Base-by-base conservation (phyloP, 2,113 vertebrate genomes). In the Columba livia region DNA sequence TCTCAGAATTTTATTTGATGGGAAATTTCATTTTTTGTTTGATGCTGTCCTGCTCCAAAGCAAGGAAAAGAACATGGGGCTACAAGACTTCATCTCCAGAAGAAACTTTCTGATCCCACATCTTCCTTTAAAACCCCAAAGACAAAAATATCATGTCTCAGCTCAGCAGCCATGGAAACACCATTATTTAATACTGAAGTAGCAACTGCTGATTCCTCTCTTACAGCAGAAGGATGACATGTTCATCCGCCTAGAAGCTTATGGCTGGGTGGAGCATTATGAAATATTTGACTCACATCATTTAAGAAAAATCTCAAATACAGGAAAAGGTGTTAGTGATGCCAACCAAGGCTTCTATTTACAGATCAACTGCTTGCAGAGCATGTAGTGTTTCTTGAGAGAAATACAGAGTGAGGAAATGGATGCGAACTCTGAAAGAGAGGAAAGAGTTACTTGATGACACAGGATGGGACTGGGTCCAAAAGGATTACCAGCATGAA, bases 401-500 rank as follows among this genome's bases (percentile, higher is more conserved):
- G 20, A 90, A 89, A 75, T 47, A 54, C 1, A 3, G 57, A 61
- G 23, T 0, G 2, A 85, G 26, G 40, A 88, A 93, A 89, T 18
- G 48, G 53, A 29, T 85, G 53, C 50, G 72, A 65, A 75, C 14
- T 23, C 48, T 58, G 34, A 1, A 11, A 87, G 92, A 89, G 40
- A 90, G 50, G 70, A 93, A 94, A 95, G 88, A 82, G 93, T 96
- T 96, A 95, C 70, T 69, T 3, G 1, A 57, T 16, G 57, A 58
- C 42, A 67, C 50, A 75, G 61, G 67, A 21, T 44, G 95, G 93
- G 85, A 66, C 23, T 42, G 32, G 31, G n/a, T 89, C 92, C 94
- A 95, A 89, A 58, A 69, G 88, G 83, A 94, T 94, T 96, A 92
- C 82, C 57, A 94, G 58, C 61, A 86, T 90, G 36, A 89, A 90